phyloP scores from a whole-genome alignment of 2,797 vertebrate species.

The Martes flavigula region DNA sequence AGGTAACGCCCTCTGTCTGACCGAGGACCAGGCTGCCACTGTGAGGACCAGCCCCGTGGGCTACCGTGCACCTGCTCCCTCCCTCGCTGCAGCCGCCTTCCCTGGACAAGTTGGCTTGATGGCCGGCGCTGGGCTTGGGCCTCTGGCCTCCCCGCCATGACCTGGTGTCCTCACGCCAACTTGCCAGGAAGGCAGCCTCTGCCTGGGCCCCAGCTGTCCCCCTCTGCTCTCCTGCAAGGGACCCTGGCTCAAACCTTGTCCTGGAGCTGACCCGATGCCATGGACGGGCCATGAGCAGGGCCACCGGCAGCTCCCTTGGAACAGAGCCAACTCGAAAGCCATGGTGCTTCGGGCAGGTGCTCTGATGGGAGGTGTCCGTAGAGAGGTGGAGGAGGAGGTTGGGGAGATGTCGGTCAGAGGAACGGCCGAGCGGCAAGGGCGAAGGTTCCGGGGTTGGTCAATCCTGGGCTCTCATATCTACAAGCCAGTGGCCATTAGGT shows the following conservation, averaged over 20 bases:
- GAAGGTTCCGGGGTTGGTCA: neutral
- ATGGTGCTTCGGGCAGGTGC: accelerated
- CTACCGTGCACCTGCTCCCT: too few species aligned
- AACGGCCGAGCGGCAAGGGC: neutral
- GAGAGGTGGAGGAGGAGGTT: neutral
- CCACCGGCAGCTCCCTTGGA: neutral
- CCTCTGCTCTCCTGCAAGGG: neutral
- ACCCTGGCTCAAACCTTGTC: too few species aligned
- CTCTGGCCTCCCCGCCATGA: neutral
- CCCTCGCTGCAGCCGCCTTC: accelerated
- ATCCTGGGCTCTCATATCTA: neutral
- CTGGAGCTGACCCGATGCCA: neutral
- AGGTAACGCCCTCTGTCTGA: too few species aligned
- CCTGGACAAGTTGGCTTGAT: neutral
- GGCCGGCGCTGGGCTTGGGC: neutral
- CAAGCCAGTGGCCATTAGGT: neutral
- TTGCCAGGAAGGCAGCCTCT: neutral
- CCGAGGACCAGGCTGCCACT: accelerated
- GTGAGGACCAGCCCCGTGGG: accelerated
- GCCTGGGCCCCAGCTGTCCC: neutral
- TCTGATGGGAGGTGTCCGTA: neutral
- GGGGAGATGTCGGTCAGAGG: neutral
- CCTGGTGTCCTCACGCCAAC: neutral
- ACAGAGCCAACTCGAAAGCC: neutral
- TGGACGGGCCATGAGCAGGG: accelerated